phyloP scores from a whole-genome alignment of 2,113 vertebrate species.

The Ophthalmolycus amberensis region DNA sequence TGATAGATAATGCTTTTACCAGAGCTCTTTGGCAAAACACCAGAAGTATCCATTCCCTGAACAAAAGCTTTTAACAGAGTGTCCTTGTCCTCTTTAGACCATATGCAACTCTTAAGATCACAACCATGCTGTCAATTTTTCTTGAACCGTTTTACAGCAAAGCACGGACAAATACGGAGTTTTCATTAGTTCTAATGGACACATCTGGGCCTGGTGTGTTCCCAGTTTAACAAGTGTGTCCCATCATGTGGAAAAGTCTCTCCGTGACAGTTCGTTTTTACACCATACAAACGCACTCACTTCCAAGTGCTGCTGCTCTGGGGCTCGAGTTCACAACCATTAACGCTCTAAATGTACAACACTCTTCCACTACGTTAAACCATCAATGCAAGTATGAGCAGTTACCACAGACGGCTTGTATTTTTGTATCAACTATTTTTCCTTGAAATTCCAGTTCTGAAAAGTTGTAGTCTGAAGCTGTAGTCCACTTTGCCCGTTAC shows the following conservation, averaged over 20 bases:
- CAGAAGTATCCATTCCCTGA: conserved; percentile 38
- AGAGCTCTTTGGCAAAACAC: conserved; percentile 45
- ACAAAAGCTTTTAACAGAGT: conserved; percentile 46
- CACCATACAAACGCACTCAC: neutral
- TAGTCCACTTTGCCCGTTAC: neutral
- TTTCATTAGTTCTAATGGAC: conserved; percentile 14
- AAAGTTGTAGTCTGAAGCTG: neutral
- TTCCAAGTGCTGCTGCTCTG: neutral
- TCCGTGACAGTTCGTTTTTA: neutral
- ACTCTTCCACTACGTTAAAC: neutral
- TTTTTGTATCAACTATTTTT: neutral
- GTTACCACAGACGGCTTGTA: neutral
- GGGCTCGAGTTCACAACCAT: neutral
- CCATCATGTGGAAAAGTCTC: conserved; percentile 8
- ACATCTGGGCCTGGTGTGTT: conserved; percentile 8
- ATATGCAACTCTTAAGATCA: conserved; percentile 30
- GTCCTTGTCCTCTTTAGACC: conserved; percentile 14
- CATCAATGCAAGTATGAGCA: neutral
- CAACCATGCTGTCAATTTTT: neutral
- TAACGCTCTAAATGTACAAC: neutral
- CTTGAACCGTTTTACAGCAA: neutral
- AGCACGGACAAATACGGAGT: neutral
- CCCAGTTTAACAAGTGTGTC: neutral
- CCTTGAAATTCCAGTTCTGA: neutral
- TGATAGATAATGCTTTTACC: conserved; percentile 57